Evolutionary conservation across 2,113 vertebrate species (phyloP), one percentile per base, ranked within the genome.

Genomic region (Tragulus kanchil): DNA sequence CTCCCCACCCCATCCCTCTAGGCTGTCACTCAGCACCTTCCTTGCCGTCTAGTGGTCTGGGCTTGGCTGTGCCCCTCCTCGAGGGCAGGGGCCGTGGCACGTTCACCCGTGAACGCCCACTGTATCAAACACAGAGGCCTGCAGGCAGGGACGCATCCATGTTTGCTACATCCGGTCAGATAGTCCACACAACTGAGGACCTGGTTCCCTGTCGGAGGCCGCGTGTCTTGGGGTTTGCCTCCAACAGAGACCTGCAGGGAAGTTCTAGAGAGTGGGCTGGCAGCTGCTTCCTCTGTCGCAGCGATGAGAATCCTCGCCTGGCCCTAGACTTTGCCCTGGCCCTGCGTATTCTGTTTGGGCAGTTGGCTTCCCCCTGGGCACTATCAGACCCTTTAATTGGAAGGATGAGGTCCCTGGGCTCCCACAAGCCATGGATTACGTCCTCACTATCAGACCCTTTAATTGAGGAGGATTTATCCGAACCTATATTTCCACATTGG

Each of bases 381-480:
- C n/a, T n/a, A n/a, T n/a, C n/a, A n/a, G n/a, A n/a, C n/a, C n/a
- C n/a, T n/a, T n/a, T n/a, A n/a, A n/a, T n/a, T n/a, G n/a, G n/a
- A 42, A 95, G 42, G 12, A 59, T 52, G 3, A 73, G 89, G 92
- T 73, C 45, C 62, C 31, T 45, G 65, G 86, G 54, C 84, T 93
- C 59, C 48, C 67, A 83, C 13, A 0, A 3, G 77, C 42, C 83
- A 52, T 0, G 3, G 54, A 61, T 31, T 84, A 83, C 91, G 89
- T 59, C 89, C 54, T 95, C 36, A 59, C 86, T 64, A 12, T 31
- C 64, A 85, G 93, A 56, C 73, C 79, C 95, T 96, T 94, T 83
- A 62, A 87, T 94, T 92, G 64, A 36, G 82, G 62, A 15, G 86
- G 92, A 96, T 96, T 96, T 95, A 90, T 94, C 56, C 59, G 87